phyloP scores from a whole-genome alignment of 2,888 invertebrate genomes.

The Hyles lineata region DNA sequence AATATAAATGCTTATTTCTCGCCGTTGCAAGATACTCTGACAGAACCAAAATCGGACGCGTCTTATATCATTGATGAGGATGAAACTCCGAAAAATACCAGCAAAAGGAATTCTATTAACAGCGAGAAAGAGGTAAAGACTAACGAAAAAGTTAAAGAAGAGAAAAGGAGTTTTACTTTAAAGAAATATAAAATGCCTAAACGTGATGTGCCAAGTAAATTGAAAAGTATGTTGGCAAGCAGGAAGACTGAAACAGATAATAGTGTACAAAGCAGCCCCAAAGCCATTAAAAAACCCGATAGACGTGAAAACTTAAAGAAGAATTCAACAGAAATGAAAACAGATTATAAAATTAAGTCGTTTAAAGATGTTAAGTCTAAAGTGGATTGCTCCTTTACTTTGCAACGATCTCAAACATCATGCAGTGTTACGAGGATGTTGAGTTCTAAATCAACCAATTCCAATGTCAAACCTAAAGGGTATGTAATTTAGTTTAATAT shows the following conservation, averaged over 20 bases:
- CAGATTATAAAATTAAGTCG: constrained; percentile 88
- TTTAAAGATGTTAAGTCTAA: constrained; percentile 95
- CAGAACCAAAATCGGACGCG: constrained; percentile 56
- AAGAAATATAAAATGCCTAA: constrained; percentile 92
- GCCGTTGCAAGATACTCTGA: constrained; percentile 57
- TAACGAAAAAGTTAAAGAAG: constrained; percentile 78
- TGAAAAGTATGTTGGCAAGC: constrained; percentile 88
- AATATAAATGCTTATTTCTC: constrained; percentile 65
- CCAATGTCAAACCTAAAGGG: constrained; percentile 81
- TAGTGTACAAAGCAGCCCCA: constrained; percentile 85
- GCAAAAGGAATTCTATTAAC: constrained; percentile 77
- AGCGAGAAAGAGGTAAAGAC: constrained; percentile 71
- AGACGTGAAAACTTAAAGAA: constrained; percentile 88
- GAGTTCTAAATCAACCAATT: constrained; percentile 74
- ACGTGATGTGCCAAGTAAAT: constrained; percentile 90
- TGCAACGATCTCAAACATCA: constrained; percentile 80
- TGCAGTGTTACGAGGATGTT: constrained; percentile 79
- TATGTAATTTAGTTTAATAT: constrained; percentile 41
- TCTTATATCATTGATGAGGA: constrained; percentile 60
- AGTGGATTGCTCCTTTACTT: constrained; percentile 85
- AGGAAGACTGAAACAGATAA: constrained; percentile 81
- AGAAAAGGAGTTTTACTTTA: constrained; percentile 81
- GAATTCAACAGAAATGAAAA: constrained; percentile 89
- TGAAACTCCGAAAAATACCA: constrained; percentile 70
- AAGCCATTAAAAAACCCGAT: constrained; percentile 85